Percentiles rank a stretch among this genome's conserved stretches.
Conservation (phyloP, 2,888 invertebrate genomes). For the Polydrusus cervinus region DNA sequence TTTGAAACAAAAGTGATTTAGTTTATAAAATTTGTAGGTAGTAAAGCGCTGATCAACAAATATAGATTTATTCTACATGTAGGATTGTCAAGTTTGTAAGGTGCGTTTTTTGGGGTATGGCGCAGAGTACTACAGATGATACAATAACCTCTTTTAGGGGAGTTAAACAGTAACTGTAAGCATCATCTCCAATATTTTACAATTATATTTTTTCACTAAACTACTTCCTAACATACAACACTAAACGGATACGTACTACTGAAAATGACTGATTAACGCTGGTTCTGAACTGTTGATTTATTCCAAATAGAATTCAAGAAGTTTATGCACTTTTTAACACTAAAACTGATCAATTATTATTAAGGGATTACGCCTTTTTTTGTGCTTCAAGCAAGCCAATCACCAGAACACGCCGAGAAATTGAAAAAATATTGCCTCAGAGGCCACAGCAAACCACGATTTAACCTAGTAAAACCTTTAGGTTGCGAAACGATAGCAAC, state of each 20-base stretch:
- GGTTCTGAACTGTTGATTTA: background rate
- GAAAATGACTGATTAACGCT: slow-evolving; percentile 4
- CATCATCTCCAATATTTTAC: slow-evolving; percentile 5
- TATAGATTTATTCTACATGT: no score
- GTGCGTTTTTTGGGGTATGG: no score
- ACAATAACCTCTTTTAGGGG: no score
- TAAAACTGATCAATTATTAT: background rate
- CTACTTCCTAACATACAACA: background rate
- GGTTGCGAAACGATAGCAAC: slow-evolving; percentile 9
- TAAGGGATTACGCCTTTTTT: background rate
- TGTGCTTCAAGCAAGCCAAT: background rate
- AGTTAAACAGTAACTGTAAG: no score
- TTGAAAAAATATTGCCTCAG: slow-evolving; percentile 15
- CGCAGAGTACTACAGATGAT: no score
- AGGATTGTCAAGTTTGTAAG: no score
- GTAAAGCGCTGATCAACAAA: no score
- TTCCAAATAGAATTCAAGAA: slow-evolving; percentile 13
- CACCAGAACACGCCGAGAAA: background rate
- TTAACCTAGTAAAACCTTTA: slow-evolving; percentile 8
- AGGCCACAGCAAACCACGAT: slow-evolving; percentile 27
- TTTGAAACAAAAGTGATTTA: no score
- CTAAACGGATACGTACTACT: slow-evolving; percentile 39
- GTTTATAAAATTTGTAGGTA: no score
- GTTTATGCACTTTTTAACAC: slow-evolving; percentile 18
- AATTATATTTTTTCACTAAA: background rate